Percentiles rank a stretch among this genome's conserved stretches.
Conservation (phyloP, 2,113 vertebrate genomes). For the Hippocampus guttulatus region DNA sequence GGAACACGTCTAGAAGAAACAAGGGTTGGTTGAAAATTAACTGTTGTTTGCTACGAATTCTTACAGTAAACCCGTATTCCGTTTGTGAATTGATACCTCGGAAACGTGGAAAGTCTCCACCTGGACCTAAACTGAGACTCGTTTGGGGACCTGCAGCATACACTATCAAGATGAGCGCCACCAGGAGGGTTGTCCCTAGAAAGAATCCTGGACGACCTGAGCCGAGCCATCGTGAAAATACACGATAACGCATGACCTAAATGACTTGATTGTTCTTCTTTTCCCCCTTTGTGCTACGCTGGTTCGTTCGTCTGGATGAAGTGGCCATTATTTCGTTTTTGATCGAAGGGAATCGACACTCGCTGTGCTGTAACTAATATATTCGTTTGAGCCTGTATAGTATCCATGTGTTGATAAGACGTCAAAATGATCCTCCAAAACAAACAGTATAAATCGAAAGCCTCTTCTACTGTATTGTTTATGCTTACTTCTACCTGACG, state of each 20-base stretch:
- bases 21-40: background rate
- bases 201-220: constrained; percentile 65
- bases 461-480: background rate
- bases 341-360: background rate
- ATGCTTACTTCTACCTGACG: constrained; percentile 16
- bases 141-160: constrained; percentile 59
- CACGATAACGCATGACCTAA: constrained; percentile 46
- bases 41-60: background rate
- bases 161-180: constrained; percentile 41
- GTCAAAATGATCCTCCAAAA: background rate
- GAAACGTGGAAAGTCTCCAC: constrained; percentile 64
- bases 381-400: background rate
- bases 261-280: background rate
- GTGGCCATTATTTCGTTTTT: background rate
- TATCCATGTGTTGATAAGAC: background rate
- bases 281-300: background rate
- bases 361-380: background rate
- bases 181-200: constrained; percentile 53
- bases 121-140: constrained; percentile 69
- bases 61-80: background rate
- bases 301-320: background rate
- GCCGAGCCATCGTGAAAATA: constrained; percentile 56
- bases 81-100: constrained; percentile 54
- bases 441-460: background rate
- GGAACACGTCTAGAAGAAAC: constrained; percentile 70